A percentile compares a stretch with the other conserved stretches of the same genome.
These are phyloP conservation scores for Psilanteris sp. DNA, from an alignment of 1,140 invertebrate species.

Conservation along the genomic window DNA sequence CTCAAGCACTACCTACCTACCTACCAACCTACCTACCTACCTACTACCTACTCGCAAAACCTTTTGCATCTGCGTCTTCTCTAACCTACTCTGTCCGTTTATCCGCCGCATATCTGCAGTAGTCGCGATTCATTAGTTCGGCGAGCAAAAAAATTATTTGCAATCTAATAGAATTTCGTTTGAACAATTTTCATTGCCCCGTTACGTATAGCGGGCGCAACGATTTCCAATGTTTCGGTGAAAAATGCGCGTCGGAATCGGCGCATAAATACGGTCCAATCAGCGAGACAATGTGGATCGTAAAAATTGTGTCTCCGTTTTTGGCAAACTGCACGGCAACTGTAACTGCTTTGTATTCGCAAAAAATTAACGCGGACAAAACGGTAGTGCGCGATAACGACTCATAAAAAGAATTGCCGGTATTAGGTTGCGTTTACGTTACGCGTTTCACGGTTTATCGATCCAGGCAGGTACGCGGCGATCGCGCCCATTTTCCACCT, in stretches of 20 bases:
- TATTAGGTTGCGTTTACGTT: constrained; percentile 42
- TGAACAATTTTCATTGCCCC: constrained; percentile 16
- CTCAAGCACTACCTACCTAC: constrained; percentile 49
- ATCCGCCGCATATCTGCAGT: constrained; percentile 19
- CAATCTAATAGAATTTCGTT: neutral
- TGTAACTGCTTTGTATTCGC: constrained; percentile 45
- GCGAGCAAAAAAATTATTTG: constrained; percentile 25
- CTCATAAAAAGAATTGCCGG: constrained; percentile 45
- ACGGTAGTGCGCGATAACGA: constrained; percentile 18
- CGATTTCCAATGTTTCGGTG: constrained; percentile 11
- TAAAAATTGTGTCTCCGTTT: constrained; percentile 18
- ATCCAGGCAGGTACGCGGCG: constrained; percentile 42
- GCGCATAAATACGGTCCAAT: constrained; percentile 15
- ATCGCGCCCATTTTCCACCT: constrained; percentile 69
- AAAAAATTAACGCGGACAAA: constrained; percentile 31
- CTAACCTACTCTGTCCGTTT: constrained; percentile 27
- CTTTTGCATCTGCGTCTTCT: constrained; percentile 27
- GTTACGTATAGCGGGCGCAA: neutral
- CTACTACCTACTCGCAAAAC: constrained; percentile 30
- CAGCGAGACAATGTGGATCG: constrained; percentile 11
- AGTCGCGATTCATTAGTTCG: constrained; percentile 2
- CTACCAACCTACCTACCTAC: constrained; percentile 41
- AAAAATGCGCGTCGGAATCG: constrained; percentile 24
- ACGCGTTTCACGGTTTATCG: constrained; percentile 49
- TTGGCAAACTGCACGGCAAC: constrained; percentile 3